These are phyloP conservation scores for Cosmia pyralina DNA, from an alignment of 2,888 invertebrate species.

Conservation along the genomic window DNA sequence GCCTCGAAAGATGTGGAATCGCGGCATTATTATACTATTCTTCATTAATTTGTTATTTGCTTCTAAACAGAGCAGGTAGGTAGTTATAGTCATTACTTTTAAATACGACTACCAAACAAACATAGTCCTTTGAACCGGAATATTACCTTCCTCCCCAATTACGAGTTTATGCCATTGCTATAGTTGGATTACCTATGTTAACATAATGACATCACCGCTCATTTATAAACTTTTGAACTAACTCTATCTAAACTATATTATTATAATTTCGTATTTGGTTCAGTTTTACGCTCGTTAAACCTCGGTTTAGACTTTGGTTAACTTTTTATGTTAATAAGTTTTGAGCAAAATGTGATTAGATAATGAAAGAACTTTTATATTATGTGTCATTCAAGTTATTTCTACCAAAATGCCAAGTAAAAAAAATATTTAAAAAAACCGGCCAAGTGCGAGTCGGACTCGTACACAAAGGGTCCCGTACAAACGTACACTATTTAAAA, in stretches of 20 bases:
- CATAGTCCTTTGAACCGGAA: slow-evolving; percentile 55
- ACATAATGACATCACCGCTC: slow-evolving; percentile 71
- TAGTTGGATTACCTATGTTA: slow-evolving; percentile 75
- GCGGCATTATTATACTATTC: no score
- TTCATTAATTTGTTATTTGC: background rate
- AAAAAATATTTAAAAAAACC: background rate
- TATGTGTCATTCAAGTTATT: no score
- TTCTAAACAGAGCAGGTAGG: background rate
- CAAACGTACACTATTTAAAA: no score
- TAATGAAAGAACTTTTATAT: slow-evolving; percentile 6
- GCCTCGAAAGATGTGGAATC: no score
- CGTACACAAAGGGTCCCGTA: no score
- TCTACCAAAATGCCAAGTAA: background rate
- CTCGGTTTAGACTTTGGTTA: slow-evolving; percentile 31
- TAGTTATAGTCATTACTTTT: slow-evolving; percentile 26
- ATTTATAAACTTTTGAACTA: slow-evolving; percentile 54
- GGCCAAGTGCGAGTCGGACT: no score
- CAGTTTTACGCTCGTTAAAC: slow-evolving; percentile 50
- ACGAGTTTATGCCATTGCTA: slow-evolving; percentile 71
- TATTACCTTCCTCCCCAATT: slow-evolving; percentile 66
- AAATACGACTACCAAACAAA: slow-evolving; percentile 52
- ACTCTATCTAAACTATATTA: slow-evolving; percentile 60
- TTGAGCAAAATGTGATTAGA: slow-evolving; percentile 18
- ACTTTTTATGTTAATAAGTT: slow-evolving; percentile 29
- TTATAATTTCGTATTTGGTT: slow-evolving; percentile 53